These are phyloP conservation scores for Stenodema calcarata DNA, from an alignment of 2,888 invertebrate species.

Conservation along the genomic window DNA sequence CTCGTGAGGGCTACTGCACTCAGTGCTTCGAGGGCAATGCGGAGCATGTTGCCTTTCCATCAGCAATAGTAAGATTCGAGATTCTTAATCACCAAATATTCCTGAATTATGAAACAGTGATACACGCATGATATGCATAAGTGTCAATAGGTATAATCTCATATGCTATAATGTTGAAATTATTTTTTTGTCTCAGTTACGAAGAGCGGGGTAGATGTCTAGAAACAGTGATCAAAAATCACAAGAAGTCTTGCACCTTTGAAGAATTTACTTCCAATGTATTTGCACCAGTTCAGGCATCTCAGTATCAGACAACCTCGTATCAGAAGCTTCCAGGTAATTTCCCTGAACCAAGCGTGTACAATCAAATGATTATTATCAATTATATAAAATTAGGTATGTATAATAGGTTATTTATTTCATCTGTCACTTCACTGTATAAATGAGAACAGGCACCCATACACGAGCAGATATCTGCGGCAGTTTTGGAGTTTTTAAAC, in stretches of 20 bases:
- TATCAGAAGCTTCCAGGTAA: slow-evolving; percentile 42
- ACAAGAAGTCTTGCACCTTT: slow-evolving; percentile 87
- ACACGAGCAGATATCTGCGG: too few species aligned
- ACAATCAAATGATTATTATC: neutral
- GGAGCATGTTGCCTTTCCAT: slow-evolving; percentile 86
- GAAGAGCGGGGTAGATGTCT: slow-evolving; percentile 87
- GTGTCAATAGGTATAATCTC: too few species aligned
- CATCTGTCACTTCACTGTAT: too few species aligned
- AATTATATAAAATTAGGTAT: slow-evolving; percentile 4
- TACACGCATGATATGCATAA: neutral
- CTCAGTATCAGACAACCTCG: slow-evolving; percentile 31
- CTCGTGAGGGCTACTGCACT: slow-evolving; percentile 89
- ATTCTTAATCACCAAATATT: neutral
- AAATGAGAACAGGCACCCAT: too few species aligned
- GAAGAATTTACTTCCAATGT: slow-evolving; percentile 83
- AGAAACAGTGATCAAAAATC: slow-evolving; percentile 82
- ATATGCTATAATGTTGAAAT: neutral
- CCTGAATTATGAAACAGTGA: neutral
- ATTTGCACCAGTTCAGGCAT: slow-evolving; percentile 71
- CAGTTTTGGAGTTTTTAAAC: too few species aligned
- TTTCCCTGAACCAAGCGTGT: neutral
- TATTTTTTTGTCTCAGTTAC: slow-evolving; percentile 68
- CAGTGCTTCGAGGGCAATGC: slow-evolving; percentile 89
- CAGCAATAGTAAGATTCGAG: slow-evolving; percentile 78
- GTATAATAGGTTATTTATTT: too few species aligned